Conservation (phyloP, 2,113 vertebrate species). For the Hyla sarda region DNA sequence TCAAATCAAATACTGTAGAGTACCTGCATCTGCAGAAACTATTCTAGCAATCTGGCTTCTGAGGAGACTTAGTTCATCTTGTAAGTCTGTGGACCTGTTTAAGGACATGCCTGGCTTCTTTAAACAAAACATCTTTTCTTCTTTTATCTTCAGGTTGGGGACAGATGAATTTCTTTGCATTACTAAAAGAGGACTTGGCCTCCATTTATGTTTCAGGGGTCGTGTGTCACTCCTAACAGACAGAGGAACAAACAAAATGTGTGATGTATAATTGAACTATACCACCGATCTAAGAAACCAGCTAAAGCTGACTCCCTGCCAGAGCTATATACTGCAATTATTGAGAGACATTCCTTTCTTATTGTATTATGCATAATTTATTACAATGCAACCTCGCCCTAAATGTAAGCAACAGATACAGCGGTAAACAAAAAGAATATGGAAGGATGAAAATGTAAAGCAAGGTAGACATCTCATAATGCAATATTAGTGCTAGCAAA, state of each 20-base stretch:
- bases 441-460: not conserved
- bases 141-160: slow-evolving; percentile 92
- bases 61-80: slow-evolving; percentile 93
- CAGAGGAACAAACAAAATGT: not conserved
- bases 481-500: not conserved
- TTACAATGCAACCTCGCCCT: not conserved
- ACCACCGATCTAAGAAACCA: not conserved
- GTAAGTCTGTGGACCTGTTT: slow-evolving; percentile 90
- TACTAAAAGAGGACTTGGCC: slow-evolving; percentile 92
- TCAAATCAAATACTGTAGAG: slow-evolving; percentile 2
- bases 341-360: not conserved
- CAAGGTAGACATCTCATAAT: not conserved
- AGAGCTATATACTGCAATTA: not conserved
- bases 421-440: not conserved
- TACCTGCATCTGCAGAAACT: slow-evolving; percentile 86
- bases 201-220: slow-evolving; percentile 94
- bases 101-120: slow-evolving; percentile 91
- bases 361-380: not conserved
- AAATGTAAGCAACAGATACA: not conserved
- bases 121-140: slow-evolving; percentile 88
- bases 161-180: slow-evolving; percentile 97
- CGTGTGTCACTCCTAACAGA: slow-evolving; percentile 86
- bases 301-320: not conserved
- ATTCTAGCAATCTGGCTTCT: slow-evolving; percentile 96
- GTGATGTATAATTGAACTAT: not conserved